Conservation (phyloP, 2,888 invertebrate species). For the Ophion ellenae region DNA sequence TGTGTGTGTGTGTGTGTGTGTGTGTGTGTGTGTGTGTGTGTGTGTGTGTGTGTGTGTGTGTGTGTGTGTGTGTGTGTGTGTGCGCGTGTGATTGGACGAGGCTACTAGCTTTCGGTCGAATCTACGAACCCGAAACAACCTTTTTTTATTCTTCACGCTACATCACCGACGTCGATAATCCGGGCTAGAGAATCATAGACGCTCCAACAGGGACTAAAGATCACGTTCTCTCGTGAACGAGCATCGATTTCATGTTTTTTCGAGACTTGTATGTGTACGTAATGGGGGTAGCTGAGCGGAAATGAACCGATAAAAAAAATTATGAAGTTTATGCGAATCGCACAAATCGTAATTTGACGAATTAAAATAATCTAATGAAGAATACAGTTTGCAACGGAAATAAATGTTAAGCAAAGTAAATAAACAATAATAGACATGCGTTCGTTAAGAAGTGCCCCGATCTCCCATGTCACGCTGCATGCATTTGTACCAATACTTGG, state of each 20-base stretch:
- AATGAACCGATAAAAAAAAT: background rate
- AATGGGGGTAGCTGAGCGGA: background rate
- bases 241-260: constrained; percentile 44
- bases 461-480: no score
- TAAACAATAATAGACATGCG: no score
- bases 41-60: background rate
- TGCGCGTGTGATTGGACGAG: constrained; percentile 7
- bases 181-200: constrained; percentile 6
- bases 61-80: background rate
- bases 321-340: background rate
- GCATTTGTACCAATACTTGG: no score
- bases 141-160: constrained; percentile 29
- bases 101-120: constrained; percentile 1
- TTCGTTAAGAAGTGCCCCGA: background rate
- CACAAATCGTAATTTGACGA: no score
- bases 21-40: background rate
- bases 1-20: background rate
- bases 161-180: constrained; percentile 53
- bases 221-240: constrained; percentile 50
- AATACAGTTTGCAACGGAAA: background rate
- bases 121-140: constrained; percentile 19
- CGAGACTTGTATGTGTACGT: background rate
- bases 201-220: constrained; percentile 40
- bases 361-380: no score
- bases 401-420: background rate